Evolutionary conservation across 2,888 invertebrate genomes (phyloP).

Genomic region (Tetragonisca angustula): DNA sequence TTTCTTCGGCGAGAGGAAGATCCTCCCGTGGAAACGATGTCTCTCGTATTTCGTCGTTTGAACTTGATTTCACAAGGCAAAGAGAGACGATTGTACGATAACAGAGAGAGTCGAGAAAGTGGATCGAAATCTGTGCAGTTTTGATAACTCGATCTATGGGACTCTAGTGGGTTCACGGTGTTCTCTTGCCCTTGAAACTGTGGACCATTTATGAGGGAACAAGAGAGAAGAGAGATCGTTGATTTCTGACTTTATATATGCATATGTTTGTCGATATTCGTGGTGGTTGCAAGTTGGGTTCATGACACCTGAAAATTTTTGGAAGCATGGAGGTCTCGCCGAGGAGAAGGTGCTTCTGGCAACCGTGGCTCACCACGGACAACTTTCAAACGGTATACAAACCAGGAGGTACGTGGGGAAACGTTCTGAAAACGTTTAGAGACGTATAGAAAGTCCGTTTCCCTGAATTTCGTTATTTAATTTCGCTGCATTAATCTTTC

Average conservation of each 20-base stretch:
- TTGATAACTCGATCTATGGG: background rate
- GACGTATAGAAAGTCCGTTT: background rate
- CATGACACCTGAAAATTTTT: conserved; percentile 21
- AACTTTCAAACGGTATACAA: conserved; percentile 66
- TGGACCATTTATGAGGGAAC: background rate
- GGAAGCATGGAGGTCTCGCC: conserved; percentile 76
- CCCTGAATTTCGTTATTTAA: background rate
- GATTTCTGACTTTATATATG: background rate
- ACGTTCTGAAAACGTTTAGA: background rate
- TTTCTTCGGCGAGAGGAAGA: conserved; percentile 54
- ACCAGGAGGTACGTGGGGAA: conserved; percentile 72
- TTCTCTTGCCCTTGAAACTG: background rate
- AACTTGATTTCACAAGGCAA: background rate
- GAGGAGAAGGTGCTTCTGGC: conserved; percentile 78
- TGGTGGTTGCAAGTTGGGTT: conserved; percentile 2
- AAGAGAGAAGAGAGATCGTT: background rate
- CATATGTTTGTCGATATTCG: background rate
- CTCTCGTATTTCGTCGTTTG: background rate
- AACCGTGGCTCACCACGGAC: conserved; percentile 79
- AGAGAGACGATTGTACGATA: background rate
- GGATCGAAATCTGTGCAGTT: background rate
- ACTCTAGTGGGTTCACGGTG: background rate
- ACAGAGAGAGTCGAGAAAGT: background rate
- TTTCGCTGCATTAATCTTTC: background rate
- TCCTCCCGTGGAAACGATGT: conserved; percentile 26